Percentiles rank a stretch among this genome's conserved stretches.
phyloP scores from a whole-genome alignment of 2,888 invertebrate species.

The Nymphalis polychloros region DNA sequence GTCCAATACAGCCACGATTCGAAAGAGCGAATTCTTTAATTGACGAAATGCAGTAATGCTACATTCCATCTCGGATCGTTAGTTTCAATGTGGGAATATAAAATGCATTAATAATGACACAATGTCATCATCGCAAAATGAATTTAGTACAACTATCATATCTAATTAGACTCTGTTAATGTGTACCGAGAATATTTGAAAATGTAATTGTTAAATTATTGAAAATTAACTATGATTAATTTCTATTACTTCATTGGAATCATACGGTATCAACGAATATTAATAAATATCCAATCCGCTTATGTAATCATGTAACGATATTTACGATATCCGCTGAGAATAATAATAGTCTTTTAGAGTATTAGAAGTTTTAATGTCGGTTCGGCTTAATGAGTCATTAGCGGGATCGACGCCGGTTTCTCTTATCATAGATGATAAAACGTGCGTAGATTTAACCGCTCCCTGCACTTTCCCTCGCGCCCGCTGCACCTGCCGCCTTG shows the following conservation, averaged over 20 bases:
- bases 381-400: constrained; percentile 61
- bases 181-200: background rate
- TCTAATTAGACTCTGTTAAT: background rate
- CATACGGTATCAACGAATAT: background rate
- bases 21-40: constrained; percentile 73
- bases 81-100: constrained; percentile 67
- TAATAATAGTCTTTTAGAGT: constrained; percentile 37
- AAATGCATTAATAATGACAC: constrained; percentile 56
- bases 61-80: constrained; percentile 68
- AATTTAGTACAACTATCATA: background rate
- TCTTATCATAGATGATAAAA: constrained; percentile 78
- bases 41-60: constrained; percentile 70
- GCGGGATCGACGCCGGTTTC: constrained; percentile 66
- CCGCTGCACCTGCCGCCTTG: constrained; percentile 41
- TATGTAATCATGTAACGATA: constrained; percentile 22
- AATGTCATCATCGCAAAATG: constrained; percentile 40
- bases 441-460: constrained; percentile 72
- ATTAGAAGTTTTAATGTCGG: constrained; percentile 42
- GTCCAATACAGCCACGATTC: constrained; percentile 60
- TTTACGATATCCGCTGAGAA: constrained; percentile 43
- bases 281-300: constrained; percentile 3
- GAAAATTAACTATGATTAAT: constrained; percentile 5
- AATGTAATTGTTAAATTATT: background rate
- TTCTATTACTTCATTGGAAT: background rate
- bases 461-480: constrained; percentile 75